Base-by-base conservation (phyloP, 1,140 invertebrate species). In the Yoshiicerus persimilis region DNA sequence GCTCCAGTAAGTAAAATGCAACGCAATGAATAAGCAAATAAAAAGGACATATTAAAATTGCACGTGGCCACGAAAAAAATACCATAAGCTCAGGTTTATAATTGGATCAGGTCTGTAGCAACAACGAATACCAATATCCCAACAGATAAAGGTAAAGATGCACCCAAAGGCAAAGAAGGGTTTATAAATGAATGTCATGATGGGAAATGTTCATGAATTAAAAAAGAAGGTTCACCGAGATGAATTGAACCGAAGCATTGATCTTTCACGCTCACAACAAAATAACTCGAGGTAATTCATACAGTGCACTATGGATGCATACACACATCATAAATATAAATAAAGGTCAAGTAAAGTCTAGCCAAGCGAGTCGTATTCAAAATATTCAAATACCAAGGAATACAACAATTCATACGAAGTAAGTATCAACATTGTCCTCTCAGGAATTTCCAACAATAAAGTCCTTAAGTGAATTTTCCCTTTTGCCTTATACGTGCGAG, bases 201-300 rank as follows among this genome's bases (percentile, higher is more conserved):
- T 70, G 64, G 23, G 27, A 80, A 34, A 36, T 36, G 70, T 13
- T 34, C 16, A 30, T 80, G 75, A 34, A 80, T 80, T 80, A 34
- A 80, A 38, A 77, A 38, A 80, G 75, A 80, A 80, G 75, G 75
- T 80, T 80, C 75, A 80, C 75, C 75, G 32, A 80, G 32, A 36
- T 80, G 75, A 80, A 80, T 80, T 80, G 75, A 80, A 80, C 75
- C 75, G 32, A 80, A 80, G 75, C 30, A 80, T 80, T 80, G 75
- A 80, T 80, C 75, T 80, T 80, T 34, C 75, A 80, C 75, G 75
- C 75, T 80, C 75, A 80, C 75, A 80, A 80, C 75, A 80, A 80
- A 30, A 34, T 38, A 80, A 36, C 75, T 36, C 75, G 34, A 80
- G 13, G 38, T 36, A 34, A 34, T 80, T 34, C 75, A 80, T 38